phyloP scores from a whole-genome alignment of 92 coral and sea anemone species.

The Nematostella vectensis region DNA sequence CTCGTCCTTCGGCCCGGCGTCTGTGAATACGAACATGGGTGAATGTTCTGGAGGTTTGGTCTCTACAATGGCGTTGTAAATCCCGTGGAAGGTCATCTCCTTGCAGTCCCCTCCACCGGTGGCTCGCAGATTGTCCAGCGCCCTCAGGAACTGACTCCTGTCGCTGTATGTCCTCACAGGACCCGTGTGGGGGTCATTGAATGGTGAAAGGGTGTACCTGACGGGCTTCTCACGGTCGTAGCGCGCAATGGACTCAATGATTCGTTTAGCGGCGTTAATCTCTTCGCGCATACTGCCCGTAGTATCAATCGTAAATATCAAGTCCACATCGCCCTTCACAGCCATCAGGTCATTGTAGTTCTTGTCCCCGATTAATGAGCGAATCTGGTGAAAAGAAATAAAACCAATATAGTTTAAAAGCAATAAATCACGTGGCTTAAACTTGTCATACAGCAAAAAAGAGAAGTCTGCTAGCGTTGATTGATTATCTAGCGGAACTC shows the following conservation, averaged over 20 bases:
- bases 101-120: constrained; percentile 49
- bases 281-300: constrained; percentile 49
- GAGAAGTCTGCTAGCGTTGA: too few species aligned
- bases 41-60: constrained; percentile 36
- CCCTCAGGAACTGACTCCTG: constrained; percentile 11
- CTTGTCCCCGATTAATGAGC: constrained; percentile 18
- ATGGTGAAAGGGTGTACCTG: constrained; percentile 42
- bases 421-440: too few species aligned
- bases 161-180: constrained; percentile 2
- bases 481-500: too few species aligned
- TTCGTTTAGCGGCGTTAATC: constrained; percentile 46
- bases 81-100: constrained; percentile 54
- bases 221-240: constrained; percentile 32
- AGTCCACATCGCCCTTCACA: constrained; percentile 44
- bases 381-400: constrained; percentile 23
- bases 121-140: constrained; percentile 22
- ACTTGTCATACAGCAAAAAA: too few species aligned
- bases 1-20: constrained; percentile 55
- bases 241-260: constrained; percentile 39
- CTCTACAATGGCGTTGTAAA: constrained; percentile 43
- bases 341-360: constrained; percentile 40
- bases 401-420: too few species aligned
- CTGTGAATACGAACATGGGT: constrained; percentile 66
- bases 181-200: constrained; percentile 32
- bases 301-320: constrained; percentile 51